phyloP scores from a whole-genome alignment of 2,113 vertebrate species.

The Macroglossus sobrinus region DNA sequence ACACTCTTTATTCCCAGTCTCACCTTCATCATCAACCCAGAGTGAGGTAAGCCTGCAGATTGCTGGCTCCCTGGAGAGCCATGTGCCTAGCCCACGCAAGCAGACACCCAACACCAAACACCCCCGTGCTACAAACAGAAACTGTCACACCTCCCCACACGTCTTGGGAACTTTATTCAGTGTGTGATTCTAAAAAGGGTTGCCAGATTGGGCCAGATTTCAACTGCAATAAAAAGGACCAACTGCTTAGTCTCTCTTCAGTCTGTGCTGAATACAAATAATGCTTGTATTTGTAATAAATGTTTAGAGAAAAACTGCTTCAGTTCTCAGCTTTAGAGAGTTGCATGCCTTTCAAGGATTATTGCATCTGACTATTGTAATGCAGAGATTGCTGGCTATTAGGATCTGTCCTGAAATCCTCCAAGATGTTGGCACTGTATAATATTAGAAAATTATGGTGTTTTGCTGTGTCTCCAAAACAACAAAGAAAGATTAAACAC shows the following conservation, averaged over 20 bases:
- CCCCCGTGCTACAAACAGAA: constrained; percentile 45
- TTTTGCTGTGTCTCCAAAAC: constrained; percentile 58
- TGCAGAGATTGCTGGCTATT: constrained; percentile 54
- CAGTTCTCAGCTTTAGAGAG: not conserved
- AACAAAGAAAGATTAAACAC: constrained; percentile 65
- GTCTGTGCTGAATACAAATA: constrained; percentile 72
- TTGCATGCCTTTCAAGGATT: constrained; percentile 39
- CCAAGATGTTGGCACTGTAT: constrained; percentile 35
- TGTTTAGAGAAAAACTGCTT: constrained; percentile 56
- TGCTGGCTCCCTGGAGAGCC: not conserved
- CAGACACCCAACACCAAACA: not conserved
- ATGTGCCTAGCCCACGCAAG: not conserved
- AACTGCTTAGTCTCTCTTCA: constrained; percentile 56
- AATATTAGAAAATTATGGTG: constrained; percentile 58
- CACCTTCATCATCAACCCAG: not conserved
- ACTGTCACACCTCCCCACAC: constrained; percentile 54
- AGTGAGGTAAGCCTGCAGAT: not conserved
- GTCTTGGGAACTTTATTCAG: constrained; percentile 56
- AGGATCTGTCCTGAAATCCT: constrained; percentile 57
- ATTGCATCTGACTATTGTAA: constrained; percentile 43
- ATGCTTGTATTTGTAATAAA: constrained; percentile 63
- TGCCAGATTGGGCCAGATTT: constrained; percentile 69
- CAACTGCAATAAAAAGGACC: constrained; percentile 66
- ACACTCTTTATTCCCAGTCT: not conserved
- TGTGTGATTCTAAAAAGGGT: constrained; percentile 62